phyloP scores from a whole-genome alignment of 2,888 invertebrate genomes.

The Tachina grossa region DNA sequence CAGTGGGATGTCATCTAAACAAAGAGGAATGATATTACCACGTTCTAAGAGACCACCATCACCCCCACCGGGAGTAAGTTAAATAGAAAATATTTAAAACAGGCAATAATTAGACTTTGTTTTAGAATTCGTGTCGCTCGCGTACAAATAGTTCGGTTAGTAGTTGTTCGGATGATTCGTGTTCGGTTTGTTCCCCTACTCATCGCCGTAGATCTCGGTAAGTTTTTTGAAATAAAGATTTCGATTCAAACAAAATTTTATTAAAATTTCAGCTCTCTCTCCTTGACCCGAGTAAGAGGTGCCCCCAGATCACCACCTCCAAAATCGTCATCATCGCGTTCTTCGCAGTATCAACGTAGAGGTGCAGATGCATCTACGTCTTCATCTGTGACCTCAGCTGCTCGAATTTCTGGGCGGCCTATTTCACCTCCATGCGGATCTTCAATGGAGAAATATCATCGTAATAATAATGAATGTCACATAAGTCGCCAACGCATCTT shows the following conservation, averaged over 20 bases:
- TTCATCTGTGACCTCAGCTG: constrained; percentile 54
- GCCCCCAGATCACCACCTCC: constrained; percentile 82
- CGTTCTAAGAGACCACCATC: constrained; percentile 83
- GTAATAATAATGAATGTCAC: constrained; percentile 75
- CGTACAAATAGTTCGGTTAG: constrained; percentile 90
- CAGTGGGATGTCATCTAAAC: constrained; percentile 75
- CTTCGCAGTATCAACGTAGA: constrained; percentile 76
- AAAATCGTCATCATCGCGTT: constrained; percentile 77
- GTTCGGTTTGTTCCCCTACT: constrained; percentile 91
- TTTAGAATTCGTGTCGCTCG: constrained; percentile 84
- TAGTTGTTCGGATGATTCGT: constrained; percentile 92
- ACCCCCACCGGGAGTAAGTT: constrained; percentile 82
- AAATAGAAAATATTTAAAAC: not conserved
- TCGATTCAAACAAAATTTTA: not conserved
- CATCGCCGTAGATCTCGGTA: constrained; percentile 82
- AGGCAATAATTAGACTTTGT: constrained; percentile 12
- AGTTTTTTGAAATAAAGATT: constrained; percentile 49
- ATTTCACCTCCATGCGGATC: constrained; percentile 77
- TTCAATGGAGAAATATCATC: constrained; percentile 79
- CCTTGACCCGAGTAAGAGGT: constrained; percentile 84
- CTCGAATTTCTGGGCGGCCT: constrained; percentile 80
- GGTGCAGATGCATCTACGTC: constrained; percentile 74
- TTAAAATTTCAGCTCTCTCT: constrained; percentile 84
- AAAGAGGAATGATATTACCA: constrained; percentile 80
- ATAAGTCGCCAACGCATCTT: constrained; percentile 77